Base-by-base conservation (phyloP, 2,888 invertebrate species). In the Epistrophe grossulariae region DNA sequence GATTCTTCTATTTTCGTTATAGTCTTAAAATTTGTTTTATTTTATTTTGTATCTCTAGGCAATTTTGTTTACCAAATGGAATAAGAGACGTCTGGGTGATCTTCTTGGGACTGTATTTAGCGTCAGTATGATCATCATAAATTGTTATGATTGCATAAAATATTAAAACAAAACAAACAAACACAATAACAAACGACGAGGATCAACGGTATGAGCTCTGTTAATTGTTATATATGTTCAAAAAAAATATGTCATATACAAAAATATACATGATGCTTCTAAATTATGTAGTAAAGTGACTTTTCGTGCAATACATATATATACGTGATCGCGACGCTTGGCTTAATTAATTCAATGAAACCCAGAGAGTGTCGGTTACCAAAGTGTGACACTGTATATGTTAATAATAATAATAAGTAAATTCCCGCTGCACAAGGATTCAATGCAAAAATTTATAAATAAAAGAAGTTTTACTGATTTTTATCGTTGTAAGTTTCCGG, bases 351-450 rank as follows among this genome's bases (percentile, higher is more conserved):
- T 85, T 81, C 81, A 81, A 77, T 73, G 73, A 35, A 4, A 59
- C 11, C 0, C 5, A 19, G 8, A 81, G 72, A 81, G 72, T n/a
- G n/a, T 73, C 77, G 19, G 84, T 81, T 81, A 73, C 77, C 81
- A 85, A 83, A 83, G 83, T 78, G 83, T 83, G 77, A 78, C 82
- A 78, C 15, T 82, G 31, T 52, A n/a, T n/a, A n/a, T n/a, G n/a
- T n/a, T n/a, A n/a, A n/a, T n/a, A n/a, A n/a, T n/a, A n/a, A n/a
- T n/a, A n/a, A n/a, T 35, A 35, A 35, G 35, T 66, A 71, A 52
- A 71, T 60, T 52, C 38, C 17, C 45, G 11, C 73, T 38, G 70
- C 64, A 57, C 70, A 85, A 73, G 81, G 84, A 81, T 78, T 17
- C 48, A 48, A 48, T 48, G 40, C 78, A 62, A 62, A 31, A 40